A percentile compares a stretch with the other conserved stretches of the same genome.
Evolutionary conservation across 2,797 vertebrate species (phyloP).

Genomic region (Sebastes cheni): DNA sequence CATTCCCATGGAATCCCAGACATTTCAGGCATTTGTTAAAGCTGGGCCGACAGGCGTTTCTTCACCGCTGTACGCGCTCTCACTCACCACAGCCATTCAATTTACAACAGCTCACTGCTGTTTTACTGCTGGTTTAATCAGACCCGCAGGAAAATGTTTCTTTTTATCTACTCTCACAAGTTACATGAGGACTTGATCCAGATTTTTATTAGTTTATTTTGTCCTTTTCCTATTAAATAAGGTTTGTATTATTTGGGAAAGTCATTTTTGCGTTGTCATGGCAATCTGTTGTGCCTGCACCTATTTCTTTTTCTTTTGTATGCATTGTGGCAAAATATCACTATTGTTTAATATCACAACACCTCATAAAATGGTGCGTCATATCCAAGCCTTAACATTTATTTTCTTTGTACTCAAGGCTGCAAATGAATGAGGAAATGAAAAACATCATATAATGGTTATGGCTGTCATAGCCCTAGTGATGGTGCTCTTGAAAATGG

Average conservation of each 20-base stretch:
- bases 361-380: constrained; percentile 5
- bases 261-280: not conserved
- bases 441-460: not conserved
- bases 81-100: constrained; percentile 26
- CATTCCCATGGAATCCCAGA: constrained; percentile 82
- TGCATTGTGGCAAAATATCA: constrained; percentile 7
- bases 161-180: constrained; percentile 13
- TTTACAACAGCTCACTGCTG: constrained; percentile 43
- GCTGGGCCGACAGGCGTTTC: constrained; percentile 74
- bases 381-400: not conserved
- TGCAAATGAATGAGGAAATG: constrained; percentile 1
- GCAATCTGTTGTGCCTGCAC: not conserved
- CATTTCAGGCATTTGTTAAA: constrained; percentile 79
- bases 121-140: constrained; percentile 36
- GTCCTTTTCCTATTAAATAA: not conserved
- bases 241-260: not conserved
- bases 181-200: not conserved
- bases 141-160: constrained; percentile 3
- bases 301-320: not conserved
- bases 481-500: not conserved
- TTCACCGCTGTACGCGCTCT: constrained; percentile 43
- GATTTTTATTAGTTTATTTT: constrained; percentile 19
- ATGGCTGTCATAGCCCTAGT: too few species aligned
- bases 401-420: not conserved
- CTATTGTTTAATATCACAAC: constrained; percentile 3